These are phyloP conservation scores for Microtus richardsoni DNA, from an alignment of 2,113 vertebrate species.

Conservation along the genomic window DNA sequence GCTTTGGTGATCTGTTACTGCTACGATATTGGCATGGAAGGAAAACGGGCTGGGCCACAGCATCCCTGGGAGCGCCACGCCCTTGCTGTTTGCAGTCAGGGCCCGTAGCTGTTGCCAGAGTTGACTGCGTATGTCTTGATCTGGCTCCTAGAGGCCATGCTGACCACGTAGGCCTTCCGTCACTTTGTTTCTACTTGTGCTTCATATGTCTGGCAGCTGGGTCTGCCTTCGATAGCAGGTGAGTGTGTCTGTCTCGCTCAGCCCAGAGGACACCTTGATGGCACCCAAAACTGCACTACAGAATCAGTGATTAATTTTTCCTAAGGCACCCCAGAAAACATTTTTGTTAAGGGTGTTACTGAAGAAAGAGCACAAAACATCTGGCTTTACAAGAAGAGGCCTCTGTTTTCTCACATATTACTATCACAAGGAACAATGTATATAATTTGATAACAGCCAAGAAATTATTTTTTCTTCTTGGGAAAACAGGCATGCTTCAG, in stretches of 20 bases:
- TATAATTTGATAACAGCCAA: neutral
- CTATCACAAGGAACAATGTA: neutral
- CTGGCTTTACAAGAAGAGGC: neutral
- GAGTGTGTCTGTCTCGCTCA: neutral
- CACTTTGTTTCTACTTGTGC: neutral
- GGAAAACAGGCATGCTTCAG: conserved; percentile 12
- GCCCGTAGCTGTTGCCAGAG: neutral
- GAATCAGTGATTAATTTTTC: conserved; percentile 42
- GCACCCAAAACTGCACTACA: neutral
- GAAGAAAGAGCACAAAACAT: conserved; percentile 31
- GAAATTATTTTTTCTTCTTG: neutral
- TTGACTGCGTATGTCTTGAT: neutral
- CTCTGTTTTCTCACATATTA: conserved; percentile 9
- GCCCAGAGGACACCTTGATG: conserved; percentile 10
- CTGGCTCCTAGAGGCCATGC: neutral
- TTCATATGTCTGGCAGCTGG: neutral
- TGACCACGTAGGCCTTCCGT: neutral
- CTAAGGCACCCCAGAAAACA: neutral
- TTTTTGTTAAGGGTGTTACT: neutral
- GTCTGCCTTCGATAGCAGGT: conserved; percentile 13
- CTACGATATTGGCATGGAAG: neutral
- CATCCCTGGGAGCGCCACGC: neutral
- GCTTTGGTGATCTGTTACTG: neutral
- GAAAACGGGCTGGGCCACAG: neutral
- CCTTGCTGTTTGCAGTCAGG: neutral